Evolutionary conservation across 1,140 invertebrate genomes (phyloP).

Genomic region (Sweltsa coloradensis): DNA sequence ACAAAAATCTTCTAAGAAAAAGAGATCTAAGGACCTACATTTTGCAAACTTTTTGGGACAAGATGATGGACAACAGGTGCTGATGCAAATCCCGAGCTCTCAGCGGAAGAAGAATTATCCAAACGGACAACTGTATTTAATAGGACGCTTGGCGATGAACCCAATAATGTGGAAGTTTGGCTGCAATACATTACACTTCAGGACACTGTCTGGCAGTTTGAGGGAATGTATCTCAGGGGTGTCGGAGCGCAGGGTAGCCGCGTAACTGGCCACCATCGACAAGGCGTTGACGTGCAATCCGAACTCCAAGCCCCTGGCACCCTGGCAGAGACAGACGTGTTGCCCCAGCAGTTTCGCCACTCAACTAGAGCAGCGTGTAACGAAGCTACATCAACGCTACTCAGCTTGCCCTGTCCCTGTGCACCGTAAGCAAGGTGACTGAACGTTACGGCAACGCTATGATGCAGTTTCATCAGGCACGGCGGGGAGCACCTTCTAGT

Average conservation of each 20-base stretch:
- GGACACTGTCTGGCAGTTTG: constrained; percentile 25
- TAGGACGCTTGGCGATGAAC: constrained; percentile 32
- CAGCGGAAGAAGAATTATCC: constrained; percentile 34
- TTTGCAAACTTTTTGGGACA: no score
- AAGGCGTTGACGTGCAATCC: no score
- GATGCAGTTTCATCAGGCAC: constrained; percentile 34
- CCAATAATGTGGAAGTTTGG: constrained; percentile 37
- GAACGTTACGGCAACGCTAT: constrained; percentile 41
- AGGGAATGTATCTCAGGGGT: constrained; percentile 28
- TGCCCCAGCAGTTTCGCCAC: no score
- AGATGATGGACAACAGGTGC: no score
- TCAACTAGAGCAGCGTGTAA: no score
- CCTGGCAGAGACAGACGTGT: no score
- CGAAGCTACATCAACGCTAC: constrained; percentile 39
- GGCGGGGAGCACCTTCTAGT: constrained; percentile 25
- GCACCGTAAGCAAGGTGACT: constrained; percentile 39
- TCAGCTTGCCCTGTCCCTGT: constrained; percentile 45
- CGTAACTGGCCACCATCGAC: constrained; percentile 37
- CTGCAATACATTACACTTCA: constrained; percentile 36
- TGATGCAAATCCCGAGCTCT: no score
- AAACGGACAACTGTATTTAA: constrained; percentile 37
- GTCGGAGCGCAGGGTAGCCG: constrained; percentile 29
- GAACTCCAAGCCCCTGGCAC: no score
- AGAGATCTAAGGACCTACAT: no score
- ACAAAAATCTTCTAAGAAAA: no score